These are phyloP conservation scores for Chelon labrosus DNA, from an alignment of 2,797 vertebrate genomes.

Conservation along the genomic window DNA sequence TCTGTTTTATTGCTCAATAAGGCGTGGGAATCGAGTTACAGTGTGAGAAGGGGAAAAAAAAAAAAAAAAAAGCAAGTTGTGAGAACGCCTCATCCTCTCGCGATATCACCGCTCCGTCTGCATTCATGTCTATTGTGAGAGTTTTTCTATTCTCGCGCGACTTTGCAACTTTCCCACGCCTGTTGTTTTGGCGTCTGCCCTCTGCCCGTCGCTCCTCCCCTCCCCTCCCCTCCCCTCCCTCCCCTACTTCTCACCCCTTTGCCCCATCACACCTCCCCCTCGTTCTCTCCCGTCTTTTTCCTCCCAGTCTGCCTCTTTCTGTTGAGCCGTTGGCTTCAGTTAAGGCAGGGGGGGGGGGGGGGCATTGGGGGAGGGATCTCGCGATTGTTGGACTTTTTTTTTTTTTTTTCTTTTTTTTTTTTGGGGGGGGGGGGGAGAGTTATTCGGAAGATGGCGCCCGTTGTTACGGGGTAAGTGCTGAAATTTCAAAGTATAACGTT, in stretches of 20 bases:
- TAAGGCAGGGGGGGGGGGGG: slow-evolving; percentile 29
- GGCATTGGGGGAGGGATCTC: slow-evolving; percentile 83
- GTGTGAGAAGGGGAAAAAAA: neutral
- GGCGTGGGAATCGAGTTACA: slow-evolving; percentile 79
- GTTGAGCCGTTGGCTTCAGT: slow-evolving; percentile 56
- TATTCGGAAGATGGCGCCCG: slow-evolving; percentile 99
- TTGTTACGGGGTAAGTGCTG: slow-evolving; percentile 95
- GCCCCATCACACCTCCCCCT: slow-evolving; percentile 55
- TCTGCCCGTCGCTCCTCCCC: slow-evolving; percentile 52
- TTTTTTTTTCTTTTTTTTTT: neutral
- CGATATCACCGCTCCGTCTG: slow-evolving; percentile 46
- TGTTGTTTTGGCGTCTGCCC: slow-evolving; percentile 81
- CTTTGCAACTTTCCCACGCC: slow-evolving; percentile 86
- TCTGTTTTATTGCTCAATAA: slow-evolving; percentile 67
- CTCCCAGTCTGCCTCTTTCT: slow-evolving; percentile 55
- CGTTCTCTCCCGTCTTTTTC: slow-evolving; percentile 26
- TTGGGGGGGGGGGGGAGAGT: slow-evolving; percentile 58
- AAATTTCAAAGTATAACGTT: slow-evolving; percentile 59
- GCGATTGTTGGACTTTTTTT: slow-evolving; percentile 91
- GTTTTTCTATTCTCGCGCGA: slow-evolving; percentile 80
- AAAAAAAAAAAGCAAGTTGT: slow-evolving; percentile 26
- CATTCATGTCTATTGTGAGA: slow-evolving; percentile 75
- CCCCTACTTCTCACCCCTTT: slow-evolving; percentile 51
- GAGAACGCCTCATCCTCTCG: slow-evolving; percentile 69
- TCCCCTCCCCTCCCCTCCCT: slow-evolving; percentile 6